Evolutionary conservation across 2,888 invertebrate species (phyloP).

Genomic region (Eueremaeus valkanovi): DNA sequence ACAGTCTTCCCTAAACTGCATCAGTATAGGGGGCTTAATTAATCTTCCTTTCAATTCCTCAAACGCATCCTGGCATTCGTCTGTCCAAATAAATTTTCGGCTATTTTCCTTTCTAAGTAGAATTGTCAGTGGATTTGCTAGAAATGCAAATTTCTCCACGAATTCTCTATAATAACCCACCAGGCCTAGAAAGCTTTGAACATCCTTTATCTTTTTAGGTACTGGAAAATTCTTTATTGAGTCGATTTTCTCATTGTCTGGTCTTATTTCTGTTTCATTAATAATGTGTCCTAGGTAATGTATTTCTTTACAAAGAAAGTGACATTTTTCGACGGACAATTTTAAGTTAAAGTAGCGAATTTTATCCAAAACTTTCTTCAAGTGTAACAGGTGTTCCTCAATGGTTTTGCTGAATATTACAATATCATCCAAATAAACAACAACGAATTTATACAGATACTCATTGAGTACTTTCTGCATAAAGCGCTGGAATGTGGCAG

Average conservation of each 20-base stretch:
- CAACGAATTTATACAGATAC: conserved; percentile 43
- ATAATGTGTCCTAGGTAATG: conserved; percentile 6
- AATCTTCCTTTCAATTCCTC: conserved; percentile 28
- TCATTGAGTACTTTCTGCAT: conserved; percentile 46
- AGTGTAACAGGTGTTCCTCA: conserved; percentile 43
- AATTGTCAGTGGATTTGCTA: not conserved
- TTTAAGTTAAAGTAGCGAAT: conserved; percentile 43
- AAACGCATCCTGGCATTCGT: not conserved
- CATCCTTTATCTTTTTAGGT: not conserved
- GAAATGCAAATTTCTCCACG: not conserved
- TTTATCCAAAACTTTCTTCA: conserved; percentile 43
- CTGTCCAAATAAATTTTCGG: conserved; percentile 35
- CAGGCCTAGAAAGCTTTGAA: conserved; percentile 22
- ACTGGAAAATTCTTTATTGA: not conserved
- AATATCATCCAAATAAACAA: conserved; percentile 48
- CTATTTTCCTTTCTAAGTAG: conserved; percentile 22
- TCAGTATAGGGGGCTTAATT: conserved; percentile 45
- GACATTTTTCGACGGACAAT: not conserved
- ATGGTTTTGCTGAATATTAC: conserved; percentile 45
- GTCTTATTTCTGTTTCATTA: not conserved
- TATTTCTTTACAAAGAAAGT: not conserved
- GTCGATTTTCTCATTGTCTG: not conserved
- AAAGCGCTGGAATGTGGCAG: conserved; percentile 43
- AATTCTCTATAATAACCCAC: conserved; percentile 3
- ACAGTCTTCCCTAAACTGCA: conserved; percentile 46